Base-by-base conservation (phyloP, 2,888 invertebrate genomes). In the Lacanobia oleracea region DNA sequence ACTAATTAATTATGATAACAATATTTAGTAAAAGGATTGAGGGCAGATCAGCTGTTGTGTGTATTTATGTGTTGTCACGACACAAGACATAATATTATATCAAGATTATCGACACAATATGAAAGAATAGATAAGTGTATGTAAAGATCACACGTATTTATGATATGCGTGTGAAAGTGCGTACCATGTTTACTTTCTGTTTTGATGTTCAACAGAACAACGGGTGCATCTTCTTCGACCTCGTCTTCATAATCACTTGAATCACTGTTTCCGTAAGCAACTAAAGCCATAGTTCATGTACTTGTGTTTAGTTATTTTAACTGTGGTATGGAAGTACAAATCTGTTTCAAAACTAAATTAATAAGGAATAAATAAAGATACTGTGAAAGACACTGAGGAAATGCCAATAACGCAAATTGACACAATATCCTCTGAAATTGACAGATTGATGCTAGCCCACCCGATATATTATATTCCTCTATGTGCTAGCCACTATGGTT, bases 201-300 rank as follows among this genome's bases (percentile, higher is more conserved):
- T 78, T 91, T 88, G 60, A 87, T 84, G 66, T 82, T 87, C 59
- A 89, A 64, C 57, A 92, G 83, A 60, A 89, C 91, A 57, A 87
- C 73, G 65, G 87, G 72, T 69, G 87, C 81, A 71, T 75, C 84
- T 70, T 89, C 90, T 72, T 86, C 86, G 27, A 88, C 88, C 0
- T 91, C 91, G n/a, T 93, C 93, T 80, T 94, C 93, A 63, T 89
- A 93, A 61, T 95, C 95, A 89, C 95, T 93, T 68, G 93, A 88
- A 82, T 96, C 96, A 89, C 96, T 96, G 81, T 96, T 96, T 43
- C 95, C 97, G 79, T 97, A 97, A 0, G 97, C 97, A 54, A 97
- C 97, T 85, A 97, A 92, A 59, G 97, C 96, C 97, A 97, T 97
- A 53, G 9, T 78, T 59, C 1, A 18, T 64, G 16, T 9, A 1